Evolutionary conservation across 2,888 invertebrate genomes (phyloP).

Genomic region (Nephrocerus scutellatus): DNA sequence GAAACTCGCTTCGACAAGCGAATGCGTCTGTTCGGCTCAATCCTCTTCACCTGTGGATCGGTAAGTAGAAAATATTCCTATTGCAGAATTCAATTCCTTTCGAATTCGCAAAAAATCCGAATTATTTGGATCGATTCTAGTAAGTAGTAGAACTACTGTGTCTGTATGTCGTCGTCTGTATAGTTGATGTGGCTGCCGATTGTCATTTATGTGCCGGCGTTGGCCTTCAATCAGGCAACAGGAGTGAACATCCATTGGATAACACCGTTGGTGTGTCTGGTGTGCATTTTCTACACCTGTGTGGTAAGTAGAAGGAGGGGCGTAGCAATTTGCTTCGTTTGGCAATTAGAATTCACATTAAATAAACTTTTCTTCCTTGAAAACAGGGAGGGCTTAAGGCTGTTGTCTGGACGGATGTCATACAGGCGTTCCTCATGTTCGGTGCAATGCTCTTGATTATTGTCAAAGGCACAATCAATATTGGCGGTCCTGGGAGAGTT

Average conservation of each 20-base stretch:
- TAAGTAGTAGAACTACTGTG: constrained; percentile 1
- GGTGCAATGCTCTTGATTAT: constrained; percentile 60
- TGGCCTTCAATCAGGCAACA: constrained; percentile 72
- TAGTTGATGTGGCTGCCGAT: constrained; percentile 66
- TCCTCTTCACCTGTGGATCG: constrained; percentile 58
- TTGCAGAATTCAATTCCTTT: background rate
- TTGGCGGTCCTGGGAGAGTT: constrained; percentile 59
- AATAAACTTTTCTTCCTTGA: background rate
- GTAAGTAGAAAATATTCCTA: constrained; percentile 47
- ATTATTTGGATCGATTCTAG: background rate
- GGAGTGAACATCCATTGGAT: constrained; percentile 68
- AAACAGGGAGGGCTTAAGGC: constrained; percentile 57
- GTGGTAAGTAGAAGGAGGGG: constrained; percentile 51
- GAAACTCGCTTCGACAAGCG: constrained; percentile 60
- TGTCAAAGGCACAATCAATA: constrained; percentile 57
- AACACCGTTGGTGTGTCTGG: constrained; percentile 64
- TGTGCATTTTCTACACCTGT: constrained; percentile 74
- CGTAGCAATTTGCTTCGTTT: background rate
- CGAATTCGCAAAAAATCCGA: background rate
- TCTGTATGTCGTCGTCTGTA: constrained; percentile 6
- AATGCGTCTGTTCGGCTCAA: constrained; percentile 59
- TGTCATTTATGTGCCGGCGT: constrained; percentile 65
- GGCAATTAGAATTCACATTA: background rate
- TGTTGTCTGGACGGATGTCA: constrained; percentile 68
- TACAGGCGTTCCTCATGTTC: constrained; percentile 63